Conservation (phyloP, 2,797 vertebrate genomes). For the Diplodus puntazzo region DNA sequence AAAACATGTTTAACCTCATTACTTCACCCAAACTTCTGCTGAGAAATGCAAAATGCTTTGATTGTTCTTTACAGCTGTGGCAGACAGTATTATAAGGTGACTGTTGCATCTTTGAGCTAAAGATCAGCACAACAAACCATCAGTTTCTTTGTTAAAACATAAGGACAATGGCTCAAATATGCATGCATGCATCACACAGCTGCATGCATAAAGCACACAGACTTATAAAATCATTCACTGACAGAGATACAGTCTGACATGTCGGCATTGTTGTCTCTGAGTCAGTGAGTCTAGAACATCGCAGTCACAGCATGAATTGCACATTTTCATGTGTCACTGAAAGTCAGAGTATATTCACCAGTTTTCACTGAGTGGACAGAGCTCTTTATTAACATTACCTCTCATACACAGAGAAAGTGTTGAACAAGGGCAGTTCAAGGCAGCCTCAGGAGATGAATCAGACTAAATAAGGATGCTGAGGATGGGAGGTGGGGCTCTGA, state of each 20-base stretch:
- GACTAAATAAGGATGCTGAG: slow-evolving; percentile 40
- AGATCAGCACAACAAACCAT: background rate
- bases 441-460: slow-evolving; percentile 46
- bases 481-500: slow-evolving; percentile 27
- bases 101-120: slow-evolving; percentile 1
- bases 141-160: background rate
- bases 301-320: slow-evolving; percentile 30
- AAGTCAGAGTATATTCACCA: slow-evolving; percentile 16
- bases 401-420: slow-evolving; percentile 3
- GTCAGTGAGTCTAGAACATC: slow-evolving; percentile 36
- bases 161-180: background rate
- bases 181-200: background rate
- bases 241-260: slow-evolving; percentile 2
- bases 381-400: slow-evolving; percentile 1
- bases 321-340: slow-evolving; percentile 44
- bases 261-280: slow-evolving; percentile 12
- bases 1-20: slow-evolving; percentile 8
- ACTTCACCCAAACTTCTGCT: background rate
- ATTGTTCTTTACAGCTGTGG: slow-evolving; percentile 15
- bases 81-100: background rate
- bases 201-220: background rate
- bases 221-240: background rate
- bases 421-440: slow-evolving; percentile 37
- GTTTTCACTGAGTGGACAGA: slow-evolving; percentile 14
- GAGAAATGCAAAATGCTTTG: background rate